These are phyloP conservation scores for Limnephilus lunatus DNA, from an alignment of 2,888 invertebrate genomes.

Conservation along the genomic window DNA sequence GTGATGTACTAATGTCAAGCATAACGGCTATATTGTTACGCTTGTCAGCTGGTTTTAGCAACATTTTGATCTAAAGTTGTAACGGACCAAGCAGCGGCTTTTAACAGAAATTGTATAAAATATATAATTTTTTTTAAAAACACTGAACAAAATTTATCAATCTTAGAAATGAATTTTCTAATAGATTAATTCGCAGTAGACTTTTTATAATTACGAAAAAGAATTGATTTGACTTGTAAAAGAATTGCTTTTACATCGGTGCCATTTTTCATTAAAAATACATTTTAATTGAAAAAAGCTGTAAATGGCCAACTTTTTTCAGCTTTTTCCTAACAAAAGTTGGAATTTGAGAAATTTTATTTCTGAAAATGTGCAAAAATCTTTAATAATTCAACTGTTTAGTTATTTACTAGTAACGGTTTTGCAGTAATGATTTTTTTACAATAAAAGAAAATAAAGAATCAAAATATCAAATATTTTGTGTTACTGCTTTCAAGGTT, in stretches of 20 bases:
- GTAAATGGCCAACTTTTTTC: neutral
- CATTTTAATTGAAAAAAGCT: neutral
- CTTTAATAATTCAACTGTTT: neutral
- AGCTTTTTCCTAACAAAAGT: no score
- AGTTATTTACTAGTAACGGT: no score
- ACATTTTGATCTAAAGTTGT: no score
- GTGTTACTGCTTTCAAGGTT: no score
- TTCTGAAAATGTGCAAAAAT: neutral
- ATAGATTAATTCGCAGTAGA: neutral
- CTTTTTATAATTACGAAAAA: neutral
- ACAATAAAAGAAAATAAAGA: no score
- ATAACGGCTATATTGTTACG: no score
- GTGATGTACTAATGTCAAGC: no score
- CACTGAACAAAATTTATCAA: neutral
- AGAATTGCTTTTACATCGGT: neutral
- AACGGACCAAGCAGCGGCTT: no score
- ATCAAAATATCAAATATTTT: neutral
- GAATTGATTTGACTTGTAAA: neutral
- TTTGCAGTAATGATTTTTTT: no score
- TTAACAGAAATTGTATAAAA: no score
- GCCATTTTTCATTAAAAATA: neutral
- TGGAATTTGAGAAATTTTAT: no score
- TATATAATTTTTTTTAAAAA: neutral
- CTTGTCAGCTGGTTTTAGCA: no score
- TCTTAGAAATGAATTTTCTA: neutral